These are phyloP conservation scores for Rhinolophus ferrumequinum DNA, from an alignment of 2,113 vertebrate species.

Conservation along the genomic window DNA sequence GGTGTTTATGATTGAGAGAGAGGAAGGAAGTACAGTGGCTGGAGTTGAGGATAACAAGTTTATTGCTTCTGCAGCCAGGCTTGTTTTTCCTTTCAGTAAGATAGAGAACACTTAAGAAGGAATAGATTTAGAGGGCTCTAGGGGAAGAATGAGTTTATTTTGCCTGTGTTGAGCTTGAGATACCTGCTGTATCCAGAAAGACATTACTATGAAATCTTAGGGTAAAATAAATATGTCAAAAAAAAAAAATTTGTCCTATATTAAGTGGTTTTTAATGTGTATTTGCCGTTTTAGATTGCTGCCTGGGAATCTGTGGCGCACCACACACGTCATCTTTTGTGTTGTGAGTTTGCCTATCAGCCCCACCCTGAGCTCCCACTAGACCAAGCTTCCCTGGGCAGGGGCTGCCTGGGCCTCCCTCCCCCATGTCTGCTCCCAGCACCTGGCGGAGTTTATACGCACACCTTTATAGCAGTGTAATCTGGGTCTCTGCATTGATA, in stretches of 20 bases:
- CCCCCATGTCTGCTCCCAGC: background rate
- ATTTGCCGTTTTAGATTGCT: background rate
- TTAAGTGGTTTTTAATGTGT: background rate
- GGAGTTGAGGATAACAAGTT: background rate
- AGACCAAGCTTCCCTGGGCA: background rate
- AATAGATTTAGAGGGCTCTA: background rate
- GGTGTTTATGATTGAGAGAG: background rate
- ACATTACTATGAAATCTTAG: background rate
- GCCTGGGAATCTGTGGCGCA: background rate
- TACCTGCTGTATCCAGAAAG: background rate
- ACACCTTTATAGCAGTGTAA: background rate
- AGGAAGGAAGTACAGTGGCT: slow-evolving; percentile 37
- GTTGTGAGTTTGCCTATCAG: background rate
- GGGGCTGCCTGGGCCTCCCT: background rate
- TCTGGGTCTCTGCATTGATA: background rate
- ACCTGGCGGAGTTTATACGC: background rate
- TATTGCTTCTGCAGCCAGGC: slow-evolving; percentile 12
- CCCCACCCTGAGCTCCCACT: background rate
- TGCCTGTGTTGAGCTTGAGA: background rate
- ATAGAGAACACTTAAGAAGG: background rate
- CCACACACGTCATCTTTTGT: too few species aligned
- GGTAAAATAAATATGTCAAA: background rate
- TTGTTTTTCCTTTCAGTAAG: background rate
- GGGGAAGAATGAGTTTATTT: background rate
- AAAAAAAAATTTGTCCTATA: background rate